Base-by-base conservation (phyloP, 2,113 vertebrate genomes). In the Meriones unguiculatus region DNA sequence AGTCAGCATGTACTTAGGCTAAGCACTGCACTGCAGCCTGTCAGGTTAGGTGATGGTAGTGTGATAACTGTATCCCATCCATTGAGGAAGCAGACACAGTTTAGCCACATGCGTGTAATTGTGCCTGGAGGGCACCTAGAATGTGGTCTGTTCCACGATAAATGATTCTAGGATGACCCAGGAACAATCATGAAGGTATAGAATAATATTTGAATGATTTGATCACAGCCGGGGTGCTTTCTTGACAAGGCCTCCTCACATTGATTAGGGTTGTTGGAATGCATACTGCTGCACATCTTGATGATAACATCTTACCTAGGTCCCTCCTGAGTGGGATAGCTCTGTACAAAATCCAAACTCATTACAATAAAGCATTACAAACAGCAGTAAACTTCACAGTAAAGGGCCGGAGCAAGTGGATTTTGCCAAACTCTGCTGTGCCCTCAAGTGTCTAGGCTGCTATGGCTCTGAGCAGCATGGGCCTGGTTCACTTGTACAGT, bases 261-360 rank as follows among this genome's bases (percentile, higher is more conserved):
- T 25, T 70, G 46, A 35, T 18, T 35, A 20, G 41, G 28, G 25
- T 2, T 52, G 41, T 50, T 52, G 85, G 9, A 5, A 18, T 70
- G n/a, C 15, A 8, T n/a, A 8, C 65, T 87, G 30, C 32, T 87
- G 11, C 20, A n/a, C 30, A 15, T 72, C 35, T 87, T 50, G 32
- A 14, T 38, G 46, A 8, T 54, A 8, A 4, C 46, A 54, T 28
- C 32, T 30, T 70, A 10, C 46, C 46, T 22, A 41, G 52, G 32
- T 35, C 69, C 35, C 8, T 64, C 28, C 28, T 88, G 59, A 62
- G 1, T 41, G 28, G 30, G 25, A 11, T 20, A 65, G 82, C 62
- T 67, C 57, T 95, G 7, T 88, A 67, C 24, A n/a, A 92, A 87
- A 80, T 41, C 28, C 17, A 91, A 75, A 93, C 46, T 88, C 46